phyloP scores from a whole-genome alignment of 2,888 invertebrate species.

The Chrysodeixis includens region DNA sequence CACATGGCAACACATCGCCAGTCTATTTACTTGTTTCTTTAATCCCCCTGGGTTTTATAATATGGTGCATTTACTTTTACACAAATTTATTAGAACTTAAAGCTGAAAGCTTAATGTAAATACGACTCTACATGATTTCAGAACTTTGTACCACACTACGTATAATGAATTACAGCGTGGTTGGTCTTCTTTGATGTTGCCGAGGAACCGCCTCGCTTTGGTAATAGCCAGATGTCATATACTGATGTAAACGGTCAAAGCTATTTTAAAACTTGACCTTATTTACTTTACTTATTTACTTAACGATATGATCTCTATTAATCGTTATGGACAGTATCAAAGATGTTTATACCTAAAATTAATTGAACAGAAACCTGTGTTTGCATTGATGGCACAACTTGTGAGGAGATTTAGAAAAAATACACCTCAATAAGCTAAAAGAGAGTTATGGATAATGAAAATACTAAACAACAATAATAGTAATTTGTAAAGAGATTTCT shows the following conservation, averaged over 20 bases:
- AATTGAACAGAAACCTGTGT: no score
- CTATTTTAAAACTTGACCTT: not conserved
- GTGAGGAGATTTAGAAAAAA: no score
- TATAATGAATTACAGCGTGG: conserved; percentile 12
- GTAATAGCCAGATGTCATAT: conserved; percentile 1
- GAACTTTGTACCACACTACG: not conserved
- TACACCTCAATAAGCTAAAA: no score
- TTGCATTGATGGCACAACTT: no score
- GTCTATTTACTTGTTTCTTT: no score
- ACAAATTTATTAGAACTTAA: no score
- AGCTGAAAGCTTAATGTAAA: not conserved
- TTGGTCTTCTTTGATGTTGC: conserved; percentile 25
- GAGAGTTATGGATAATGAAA: not conserved
- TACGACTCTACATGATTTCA: not conserved
- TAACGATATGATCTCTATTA: no score
- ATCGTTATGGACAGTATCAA: no score
- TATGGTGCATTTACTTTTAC: no score
- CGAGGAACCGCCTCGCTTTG: conserved; percentile 8
- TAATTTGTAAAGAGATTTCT: not conserved
- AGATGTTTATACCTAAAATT: no score
- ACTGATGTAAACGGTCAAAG: not conserved
- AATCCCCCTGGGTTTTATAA: no score
- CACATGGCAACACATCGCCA: no score
- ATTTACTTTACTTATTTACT: not conserved
- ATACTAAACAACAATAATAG: not conserved